phyloP scores from a whole-genome alignment of 1,140 invertebrate species.

The Orchestia grillus region DNA sequence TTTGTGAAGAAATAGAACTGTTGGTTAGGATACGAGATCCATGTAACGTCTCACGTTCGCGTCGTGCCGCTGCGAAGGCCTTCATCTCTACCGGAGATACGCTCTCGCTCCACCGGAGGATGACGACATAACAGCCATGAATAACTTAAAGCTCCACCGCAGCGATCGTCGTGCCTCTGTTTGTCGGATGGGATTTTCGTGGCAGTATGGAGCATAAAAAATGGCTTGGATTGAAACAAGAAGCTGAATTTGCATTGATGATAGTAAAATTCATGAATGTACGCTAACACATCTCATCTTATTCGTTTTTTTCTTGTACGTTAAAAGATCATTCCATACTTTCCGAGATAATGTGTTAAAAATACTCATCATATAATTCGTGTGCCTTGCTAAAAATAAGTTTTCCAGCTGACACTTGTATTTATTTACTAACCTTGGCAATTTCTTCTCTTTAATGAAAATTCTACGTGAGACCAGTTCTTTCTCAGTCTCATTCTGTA shows the following conservation, averaged over 20 bases:
- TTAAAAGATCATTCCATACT: not conserved
- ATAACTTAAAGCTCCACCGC: not conserved
- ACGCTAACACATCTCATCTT: not conserved
- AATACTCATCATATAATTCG: not conserved
- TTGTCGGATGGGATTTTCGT: not conserved
- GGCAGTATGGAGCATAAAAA: not conserved
- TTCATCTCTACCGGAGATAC: not conserved
- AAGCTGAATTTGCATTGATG: not conserved
- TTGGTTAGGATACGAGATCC: not conserved
- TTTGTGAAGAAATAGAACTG: not conserved
- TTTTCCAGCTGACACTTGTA: not conserved
- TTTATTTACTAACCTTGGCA: not conserved
- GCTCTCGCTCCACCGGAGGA: not conserved
- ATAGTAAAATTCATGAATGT: not conserved
- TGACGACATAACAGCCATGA: not conserved
- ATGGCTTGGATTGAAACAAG: not conserved
- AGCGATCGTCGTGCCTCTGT: not conserved
- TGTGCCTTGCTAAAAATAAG: too few species aligned
- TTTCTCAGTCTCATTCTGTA: not conserved
- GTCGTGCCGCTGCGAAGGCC: not conserved
- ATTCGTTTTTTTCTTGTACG: not conserved
- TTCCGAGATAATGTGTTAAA: not conserved
- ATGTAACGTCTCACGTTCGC: not conserved
- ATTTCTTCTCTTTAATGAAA: not conserved
- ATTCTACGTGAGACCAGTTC: not conserved